These are phyloP conservation scores for Ennomos fuscantarius DNA, from an alignment of 2,888 invertebrate species.

Conservation along the genomic window DNA sequence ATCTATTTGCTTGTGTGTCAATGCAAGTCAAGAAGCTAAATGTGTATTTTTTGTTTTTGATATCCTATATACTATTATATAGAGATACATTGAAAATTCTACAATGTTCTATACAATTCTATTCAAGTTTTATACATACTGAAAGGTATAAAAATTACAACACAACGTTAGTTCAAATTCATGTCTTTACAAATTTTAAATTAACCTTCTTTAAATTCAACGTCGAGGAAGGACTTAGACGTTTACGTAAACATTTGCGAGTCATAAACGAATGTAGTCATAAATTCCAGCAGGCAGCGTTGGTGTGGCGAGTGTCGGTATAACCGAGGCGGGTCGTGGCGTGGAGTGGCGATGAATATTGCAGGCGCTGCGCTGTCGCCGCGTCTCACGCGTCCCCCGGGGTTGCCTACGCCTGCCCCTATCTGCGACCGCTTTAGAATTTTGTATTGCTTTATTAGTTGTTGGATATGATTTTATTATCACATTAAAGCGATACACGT, in stretches of 20 bases:
- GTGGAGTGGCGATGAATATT: constrained; percentile 74
- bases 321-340: constrained; percentile 55
- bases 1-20: background rate
- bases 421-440: constrained; percentile 1
- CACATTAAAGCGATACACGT: no score
- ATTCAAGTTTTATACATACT: no score
- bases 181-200: no score
- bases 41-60: no score
- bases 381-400: constrained; percentile 54
- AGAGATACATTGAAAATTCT: no score
- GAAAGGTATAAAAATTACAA: no score
- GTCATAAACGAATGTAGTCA: constrained; percentile 12
- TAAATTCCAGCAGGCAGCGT: constrained; percentile 36
- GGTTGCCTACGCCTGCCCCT: constrained; percentile 26
- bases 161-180: no score
- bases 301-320: constrained; percentile 43
- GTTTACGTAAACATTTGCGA: constrained; percentile 1
- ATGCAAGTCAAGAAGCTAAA: no score
- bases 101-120: no score
- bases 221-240: constrained; percentile 1
- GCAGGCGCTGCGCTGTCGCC: constrained; percentile 65
- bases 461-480: background rate
- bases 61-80: no score
- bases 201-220: background rate
- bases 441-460: background rate